Conservation (phyloP, 2,113 vertebrate genomes). For the Ictalurus furcatus region DNA sequence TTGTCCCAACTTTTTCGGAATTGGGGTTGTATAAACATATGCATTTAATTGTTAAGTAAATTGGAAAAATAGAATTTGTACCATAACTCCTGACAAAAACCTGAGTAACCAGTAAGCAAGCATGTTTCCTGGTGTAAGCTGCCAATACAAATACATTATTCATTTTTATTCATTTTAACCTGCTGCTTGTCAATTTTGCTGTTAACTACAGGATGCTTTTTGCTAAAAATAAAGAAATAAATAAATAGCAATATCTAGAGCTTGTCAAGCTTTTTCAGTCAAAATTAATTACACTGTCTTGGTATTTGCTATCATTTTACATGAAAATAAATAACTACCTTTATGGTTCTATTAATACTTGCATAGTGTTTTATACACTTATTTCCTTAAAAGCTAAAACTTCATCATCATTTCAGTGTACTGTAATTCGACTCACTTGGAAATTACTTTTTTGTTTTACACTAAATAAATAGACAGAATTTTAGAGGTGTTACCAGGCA, state of each 20-base stretch:
- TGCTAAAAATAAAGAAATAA: not conserved
- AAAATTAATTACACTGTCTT: not conserved
- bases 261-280: not conserved
- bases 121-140: not conserved
- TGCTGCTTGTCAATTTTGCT: not conserved
- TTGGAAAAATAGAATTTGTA: not conserved
- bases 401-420: not conserved
- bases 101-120: not conserved
- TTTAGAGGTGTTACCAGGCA: not conserved
- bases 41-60: not conserved
- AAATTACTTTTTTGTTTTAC: not conserved
- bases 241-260: not conserved
- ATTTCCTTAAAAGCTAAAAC: not conserved
- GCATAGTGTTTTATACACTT: not conserved
- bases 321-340: not conserved
- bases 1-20: too few species aligned
- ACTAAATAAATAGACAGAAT: not conserved
- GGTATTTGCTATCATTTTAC: not conserved
- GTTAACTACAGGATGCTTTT: not conserved
- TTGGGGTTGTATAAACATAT: not conserved
- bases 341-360: not conserved
- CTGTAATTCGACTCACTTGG: not conserved
- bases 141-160: not conserved
- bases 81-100: not conserved
- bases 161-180: not conserved